phyloP scores from a whole-genome alignment of 1,140 invertebrate species.

The Melitaea cinxia region DNA sequence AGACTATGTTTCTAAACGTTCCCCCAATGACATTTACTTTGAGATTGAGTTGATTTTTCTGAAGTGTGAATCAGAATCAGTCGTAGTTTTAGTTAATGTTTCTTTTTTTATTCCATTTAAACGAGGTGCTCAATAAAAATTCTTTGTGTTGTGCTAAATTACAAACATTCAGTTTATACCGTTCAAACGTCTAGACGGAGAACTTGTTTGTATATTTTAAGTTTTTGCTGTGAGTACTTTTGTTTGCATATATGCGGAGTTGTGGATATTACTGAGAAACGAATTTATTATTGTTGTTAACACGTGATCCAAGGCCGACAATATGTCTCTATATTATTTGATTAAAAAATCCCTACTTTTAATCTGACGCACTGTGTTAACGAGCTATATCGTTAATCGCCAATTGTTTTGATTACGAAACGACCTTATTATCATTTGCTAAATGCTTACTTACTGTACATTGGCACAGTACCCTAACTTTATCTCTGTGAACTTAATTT shows the following conservation, averaged over 20 bases:
- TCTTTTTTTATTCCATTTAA: conserved; percentile 31
- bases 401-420: conserved; percentile 40
- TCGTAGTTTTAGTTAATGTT: conserved; percentile 41
- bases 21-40: conserved; percentile 20
- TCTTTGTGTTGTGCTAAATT: conserved; percentile 17
- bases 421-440: conserved; percentile 37
- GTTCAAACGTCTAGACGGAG: conserved; percentile 10
- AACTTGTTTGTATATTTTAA: conserved; percentile 14
- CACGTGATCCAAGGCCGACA: conserved; percentile 43
- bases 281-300: conserved; percentile 39
- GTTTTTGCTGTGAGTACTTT: conserved; percentile 19
- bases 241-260: conserved; percentile 31
- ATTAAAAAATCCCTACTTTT: conserved; percentile 29
- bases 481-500: background rate
- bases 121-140: conserved; percentile 30
- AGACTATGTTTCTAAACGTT: conserved; percentile 11
- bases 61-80: conserved; percentile 46
- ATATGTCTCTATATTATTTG: conserved; percentile 32
- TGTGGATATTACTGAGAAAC: conserved; percentile 28
- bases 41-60: conserved; percentile 36
- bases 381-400: conserved; percentile 20
- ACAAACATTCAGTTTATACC: conserved; percentile 2
- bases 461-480: background rate
- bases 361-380: conserved; percentile 1
- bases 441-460: conserved; percentile 25